A percentile compares a stretch with the other conserved stretches of the same genome.
Conservation (phyloP, 2,113 vertebrate species). For the Spea bombifrons region DNA sequence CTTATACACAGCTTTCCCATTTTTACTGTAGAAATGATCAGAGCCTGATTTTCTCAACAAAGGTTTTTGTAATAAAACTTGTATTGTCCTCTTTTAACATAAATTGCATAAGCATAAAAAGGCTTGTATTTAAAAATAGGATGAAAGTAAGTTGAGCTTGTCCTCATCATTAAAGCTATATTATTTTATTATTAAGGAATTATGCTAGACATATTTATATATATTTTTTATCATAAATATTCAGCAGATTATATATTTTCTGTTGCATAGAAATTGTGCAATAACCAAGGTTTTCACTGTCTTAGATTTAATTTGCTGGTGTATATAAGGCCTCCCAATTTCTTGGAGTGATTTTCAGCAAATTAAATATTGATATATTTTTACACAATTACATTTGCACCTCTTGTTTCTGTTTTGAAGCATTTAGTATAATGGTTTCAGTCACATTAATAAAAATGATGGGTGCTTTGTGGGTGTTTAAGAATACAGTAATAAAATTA, state of each 20-base stretch:
- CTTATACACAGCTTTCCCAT: no score
- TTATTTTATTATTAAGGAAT: background rate
- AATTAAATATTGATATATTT: constrained; percentile 15
- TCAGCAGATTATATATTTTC: background rate
- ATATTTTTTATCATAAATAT: background rate
- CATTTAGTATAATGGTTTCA: no score
- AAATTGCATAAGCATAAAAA: no score
- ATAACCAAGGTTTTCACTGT: background rate
- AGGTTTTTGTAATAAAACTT: no score
- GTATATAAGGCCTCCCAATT: background rate
- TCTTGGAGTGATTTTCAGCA: background rate
- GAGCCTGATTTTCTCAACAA: no score
- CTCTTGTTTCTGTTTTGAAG: background rate
- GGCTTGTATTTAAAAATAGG: no score
- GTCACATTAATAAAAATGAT: background rate
- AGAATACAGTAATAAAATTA: background rate
- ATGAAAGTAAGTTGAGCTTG: no score
- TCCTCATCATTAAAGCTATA: background rate
- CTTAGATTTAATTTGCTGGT: background rate
- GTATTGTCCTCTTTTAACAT: no score
- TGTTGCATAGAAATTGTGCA: background rate
- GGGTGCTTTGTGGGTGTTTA: background rate
- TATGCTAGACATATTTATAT: background rate
- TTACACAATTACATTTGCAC: background rate
- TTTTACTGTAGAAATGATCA: no score